Base-by-base conservation (phyloP, 2,797 vertebrate species). In the Anabas testudineus region DNA sequence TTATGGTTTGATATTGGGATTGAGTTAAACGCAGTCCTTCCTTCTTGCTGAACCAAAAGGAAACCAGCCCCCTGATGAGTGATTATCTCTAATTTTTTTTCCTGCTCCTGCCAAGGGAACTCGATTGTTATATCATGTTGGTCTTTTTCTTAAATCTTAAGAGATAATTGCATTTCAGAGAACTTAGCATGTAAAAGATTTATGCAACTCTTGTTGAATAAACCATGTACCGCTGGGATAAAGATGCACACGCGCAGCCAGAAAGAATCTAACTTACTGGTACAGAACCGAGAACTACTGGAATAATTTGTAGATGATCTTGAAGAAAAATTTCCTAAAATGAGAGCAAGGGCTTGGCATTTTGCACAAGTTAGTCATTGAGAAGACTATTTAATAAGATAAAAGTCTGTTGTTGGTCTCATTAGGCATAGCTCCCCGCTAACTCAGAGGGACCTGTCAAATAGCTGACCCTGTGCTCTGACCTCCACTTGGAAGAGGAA, bases 401-500 rank as follows among this genome's bases (percentile, higher is more conserved):
- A 53, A 43, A 52, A 52, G 41, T 19, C 14, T 7, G 24, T n/a
- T 36, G 15, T 36, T 47, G 7, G 48, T 61, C 49, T 71, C 19
- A 36, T 51, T 63, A 13, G 21, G 6, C 24, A n/a, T 7, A 55
- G 48, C 49, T 59, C 16, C 15, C 18, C 26, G 5, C 21, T 14
- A 7, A 7, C 54, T 57, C 16, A 0, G 0, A 19, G n/a, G 26
- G 16, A 49, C 32, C 43, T 45, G 43, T 58, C 67, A 59, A 62
- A 36, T 43, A 53, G 19, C 53, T 52, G 36, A 76, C 51, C 15
- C 41, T 42, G 3, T 42, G 39, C 26, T 42, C 21, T 36, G 59
- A 34, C 36, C 51, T 72, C 59, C 32, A 55, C 7, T 32, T 49
- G 18, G 13, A 41, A n/a, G 36, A 4, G 4, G 5, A 21, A 13